A percentile compares a stretch with the other conserved stretches of the same genome.
These are phyloP conservation scores for Pheosia gnoma DNA, from an alignment of 2,888 invertebrate genomes.

Conservation along the genomic window DNA sequence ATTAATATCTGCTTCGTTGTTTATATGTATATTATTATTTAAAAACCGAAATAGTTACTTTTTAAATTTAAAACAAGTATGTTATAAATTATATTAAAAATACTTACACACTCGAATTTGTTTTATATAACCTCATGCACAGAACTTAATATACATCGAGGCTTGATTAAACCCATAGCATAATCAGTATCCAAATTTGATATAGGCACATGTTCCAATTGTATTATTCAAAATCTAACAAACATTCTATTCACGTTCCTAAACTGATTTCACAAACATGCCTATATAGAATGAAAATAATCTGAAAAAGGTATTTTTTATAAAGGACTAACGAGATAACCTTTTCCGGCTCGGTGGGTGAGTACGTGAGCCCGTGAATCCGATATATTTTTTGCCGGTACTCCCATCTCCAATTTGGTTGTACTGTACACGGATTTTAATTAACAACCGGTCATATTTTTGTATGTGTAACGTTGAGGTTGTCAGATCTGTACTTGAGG, in stretches of 20 bases:
- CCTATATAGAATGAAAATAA: constrained; percentile 32
- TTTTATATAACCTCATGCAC: no score
- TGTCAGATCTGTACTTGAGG: no score
- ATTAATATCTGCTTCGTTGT: neutral
- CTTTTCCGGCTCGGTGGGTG: constrained; percentile 36
- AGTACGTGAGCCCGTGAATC: constrained; percentile 33
- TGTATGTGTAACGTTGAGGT: neutral
- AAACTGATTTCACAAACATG: constrained; percentile 20
- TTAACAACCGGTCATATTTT: constrained; percentile 4
- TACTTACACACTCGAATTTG: no score
- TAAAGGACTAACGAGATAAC: constrained; percentile 46
- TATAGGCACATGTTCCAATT: neutral
- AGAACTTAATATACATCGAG: no score
- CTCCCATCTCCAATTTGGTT: neutral
- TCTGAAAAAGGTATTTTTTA: constrained; percentile 42
- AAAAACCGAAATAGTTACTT: no score
- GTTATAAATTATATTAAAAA: no score
- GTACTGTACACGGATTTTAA: constrained; percentile 5
- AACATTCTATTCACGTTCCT: constrained; percentile 8
- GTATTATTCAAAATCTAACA: constrained; percentile 4
- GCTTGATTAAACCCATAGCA: no score
- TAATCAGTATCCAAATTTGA: neutral
- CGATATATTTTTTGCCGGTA: constrained; percentile 13
- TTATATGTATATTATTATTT: no score
- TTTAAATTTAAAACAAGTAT: no score